phyloP scores from a whole-genome alignment of 1,140 invertebrate genomes.

The Heterodera schachtii region DNA sequence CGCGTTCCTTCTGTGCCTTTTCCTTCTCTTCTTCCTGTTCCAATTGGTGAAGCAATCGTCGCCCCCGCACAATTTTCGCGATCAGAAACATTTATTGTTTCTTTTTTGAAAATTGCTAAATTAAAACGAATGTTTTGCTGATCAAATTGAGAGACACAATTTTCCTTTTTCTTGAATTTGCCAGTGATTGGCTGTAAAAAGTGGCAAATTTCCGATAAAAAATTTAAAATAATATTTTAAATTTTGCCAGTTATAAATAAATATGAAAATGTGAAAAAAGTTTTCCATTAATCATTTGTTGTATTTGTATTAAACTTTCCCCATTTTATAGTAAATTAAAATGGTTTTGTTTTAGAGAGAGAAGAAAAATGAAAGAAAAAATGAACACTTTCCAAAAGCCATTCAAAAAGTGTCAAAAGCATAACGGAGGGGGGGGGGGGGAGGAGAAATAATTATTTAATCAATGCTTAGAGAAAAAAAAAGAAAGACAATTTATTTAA shows the following conservation, averaged over 20 bases:
- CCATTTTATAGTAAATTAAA: no score
- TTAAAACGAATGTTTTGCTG: neutral
- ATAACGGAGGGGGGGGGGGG: neutral
- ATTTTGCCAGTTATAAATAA: no score
- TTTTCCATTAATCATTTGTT: no score
- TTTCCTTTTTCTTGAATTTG: no score
- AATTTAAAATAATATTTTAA: no score
- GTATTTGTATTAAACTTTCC: no score
- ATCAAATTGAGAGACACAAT: neutral
- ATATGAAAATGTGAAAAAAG: no score
- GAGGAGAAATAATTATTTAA: neutral
- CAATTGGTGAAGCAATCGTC: conserved; percentile 51
- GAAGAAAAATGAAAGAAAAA: neutral
- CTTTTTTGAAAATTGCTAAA: no score
- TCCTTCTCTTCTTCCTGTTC: conserved; percentile 55
- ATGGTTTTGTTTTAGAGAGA: neutral
- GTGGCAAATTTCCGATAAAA: no score
- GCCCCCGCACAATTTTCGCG: conserved; percentile 51
- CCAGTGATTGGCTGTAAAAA: no score
- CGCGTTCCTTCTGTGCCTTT: conserved; percentile 40
- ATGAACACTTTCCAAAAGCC: neutral
- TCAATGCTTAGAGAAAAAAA: neutral
- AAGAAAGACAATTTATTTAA: neutral
- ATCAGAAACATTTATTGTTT: conserved; percentile 46
- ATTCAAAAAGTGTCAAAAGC: neutral